Evolutionary conservation across 1,140 invertebrate species (phyloP).

Genomic region (Helicoverpa zea): DNA sequence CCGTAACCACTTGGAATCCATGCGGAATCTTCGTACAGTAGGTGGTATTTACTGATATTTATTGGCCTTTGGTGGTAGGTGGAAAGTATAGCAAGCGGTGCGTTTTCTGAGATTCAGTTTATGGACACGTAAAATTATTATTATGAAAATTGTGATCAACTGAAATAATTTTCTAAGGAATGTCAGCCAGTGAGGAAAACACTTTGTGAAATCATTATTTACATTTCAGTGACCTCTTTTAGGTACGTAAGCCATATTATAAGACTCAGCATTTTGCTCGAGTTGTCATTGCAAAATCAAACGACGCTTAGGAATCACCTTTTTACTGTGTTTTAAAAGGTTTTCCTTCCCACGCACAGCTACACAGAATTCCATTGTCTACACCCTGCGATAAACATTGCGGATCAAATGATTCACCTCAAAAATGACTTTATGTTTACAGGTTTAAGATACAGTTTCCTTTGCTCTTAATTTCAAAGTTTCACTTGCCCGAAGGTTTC

Average conservation of each 20-base stretch:
- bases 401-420: neutral
- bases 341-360: neutral
- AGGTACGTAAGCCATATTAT: too few species aligned
- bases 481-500: neutral
- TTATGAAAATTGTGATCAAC: too few species aligned
- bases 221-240: too few species aligned
- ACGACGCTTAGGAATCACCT: too few species aligned
- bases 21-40: neutral
- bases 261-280: too few species aligned
- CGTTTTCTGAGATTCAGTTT: neutral
- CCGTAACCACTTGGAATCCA: neutral
- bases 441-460: neutral
- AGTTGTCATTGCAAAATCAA: too few species aligned
- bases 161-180: too few species aligned
- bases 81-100: neutral
- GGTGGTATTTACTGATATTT: neutral
- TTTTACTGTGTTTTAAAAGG: neutral
- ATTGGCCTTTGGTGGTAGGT: neutral
- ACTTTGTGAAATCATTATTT: too few species aligned
- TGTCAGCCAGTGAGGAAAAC: too few species aligned
- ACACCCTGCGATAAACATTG: slow-evolving; percentile 13
- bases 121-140: too few species aligned
- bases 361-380: neutral
- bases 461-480: slow-evolving; percentile 15
- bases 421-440: slow-evolving; percentile 1